phyloP scores from a whole-genome alignment of 2,113 vertebrate species.

The Telmatochromis brichardi region DNA sequence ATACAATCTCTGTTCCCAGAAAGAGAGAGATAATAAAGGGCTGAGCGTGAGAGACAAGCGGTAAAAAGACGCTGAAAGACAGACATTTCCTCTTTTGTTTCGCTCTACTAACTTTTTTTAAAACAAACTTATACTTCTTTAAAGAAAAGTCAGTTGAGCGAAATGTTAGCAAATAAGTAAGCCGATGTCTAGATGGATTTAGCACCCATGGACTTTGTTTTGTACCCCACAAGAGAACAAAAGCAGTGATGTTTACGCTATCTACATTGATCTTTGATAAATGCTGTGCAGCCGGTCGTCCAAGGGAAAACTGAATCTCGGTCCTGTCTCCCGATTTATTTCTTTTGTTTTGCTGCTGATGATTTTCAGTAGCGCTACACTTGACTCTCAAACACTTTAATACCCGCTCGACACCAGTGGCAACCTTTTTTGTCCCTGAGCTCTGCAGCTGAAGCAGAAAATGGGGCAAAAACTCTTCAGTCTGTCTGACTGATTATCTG shows the following conservation, averaged over 20 bases:
- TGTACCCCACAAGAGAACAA: neutral
- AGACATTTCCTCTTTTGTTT: neutral
- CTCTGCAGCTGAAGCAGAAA: constrained; percentile 12
- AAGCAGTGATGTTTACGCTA: neutral
- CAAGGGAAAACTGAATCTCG: neutral
- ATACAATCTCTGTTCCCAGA: neutral
- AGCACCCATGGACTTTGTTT: neutral
- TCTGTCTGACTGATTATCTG: constrained; percentile 20
- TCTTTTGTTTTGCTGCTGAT: neutral
- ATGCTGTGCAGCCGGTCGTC: neutral
- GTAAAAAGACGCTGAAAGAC: neutral
- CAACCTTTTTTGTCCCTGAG: neutral
- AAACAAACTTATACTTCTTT: neutral
- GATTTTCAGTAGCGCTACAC: neutral
- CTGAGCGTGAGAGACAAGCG: neutral
- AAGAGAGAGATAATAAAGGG: neutral
- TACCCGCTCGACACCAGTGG: neutral
- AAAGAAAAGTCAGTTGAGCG: neutral
- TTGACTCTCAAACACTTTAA: neutral
- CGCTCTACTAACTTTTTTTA: constrained; percentile 23
- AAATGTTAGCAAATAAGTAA: constrained; percentile 15
- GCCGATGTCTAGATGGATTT: neutral
- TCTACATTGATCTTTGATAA: constrained; percentile 1
- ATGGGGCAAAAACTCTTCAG: neutral
- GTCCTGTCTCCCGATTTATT: neutral